Percentiles rank a stretch among this genome's conserved stretches.
These are phyloP conservation scores for Passerculus sandwichensis DNA, from an alignment of 2,797 vertebrate species.

Conservation along the genomic window DNA sequence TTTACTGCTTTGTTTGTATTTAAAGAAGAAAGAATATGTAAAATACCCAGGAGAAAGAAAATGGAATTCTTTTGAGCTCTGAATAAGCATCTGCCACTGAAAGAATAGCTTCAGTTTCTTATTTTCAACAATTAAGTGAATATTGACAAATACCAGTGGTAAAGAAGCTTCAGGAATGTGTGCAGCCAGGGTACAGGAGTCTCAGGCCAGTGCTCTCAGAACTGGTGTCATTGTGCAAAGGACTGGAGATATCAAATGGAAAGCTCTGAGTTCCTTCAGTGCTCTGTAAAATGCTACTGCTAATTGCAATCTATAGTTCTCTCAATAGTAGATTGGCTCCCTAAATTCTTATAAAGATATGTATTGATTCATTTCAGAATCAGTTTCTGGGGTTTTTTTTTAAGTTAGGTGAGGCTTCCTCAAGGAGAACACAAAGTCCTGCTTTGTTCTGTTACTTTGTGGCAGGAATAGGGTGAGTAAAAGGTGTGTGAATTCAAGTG, in stretches of 20 bases:
- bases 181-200: not conserved
- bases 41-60: not conserved
- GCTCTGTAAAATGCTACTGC: not conserved
- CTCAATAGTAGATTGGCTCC: not conserved
- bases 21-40: not conserved
- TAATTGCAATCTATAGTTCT: not conserved
- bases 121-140: not conserved
- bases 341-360: not conserved
- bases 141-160: not conserved
- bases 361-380: not conserved
- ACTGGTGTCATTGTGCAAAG: not conserved
- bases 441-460: not conserved
- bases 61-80: not conserved
- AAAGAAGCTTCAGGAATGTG: not conserved
- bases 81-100: not conserved
- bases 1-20: not conserved
- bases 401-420: not conserved
- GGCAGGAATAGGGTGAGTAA: not conserved
- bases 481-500: not conserved
- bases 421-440: not conserved
- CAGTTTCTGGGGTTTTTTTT: not conserved
- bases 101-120: not conserved
- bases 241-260: not conserved
- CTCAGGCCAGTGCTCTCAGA: not conserved
- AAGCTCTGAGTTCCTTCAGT: not conserved